Percentiles rank a stretch among this genome's conserved stretches.
These are phyloP conservation scores for Hoplostethus atlanticus DNA, from an alignment of 2,797 vertebrate genomes.

Conservation along the genomic window DNA sequence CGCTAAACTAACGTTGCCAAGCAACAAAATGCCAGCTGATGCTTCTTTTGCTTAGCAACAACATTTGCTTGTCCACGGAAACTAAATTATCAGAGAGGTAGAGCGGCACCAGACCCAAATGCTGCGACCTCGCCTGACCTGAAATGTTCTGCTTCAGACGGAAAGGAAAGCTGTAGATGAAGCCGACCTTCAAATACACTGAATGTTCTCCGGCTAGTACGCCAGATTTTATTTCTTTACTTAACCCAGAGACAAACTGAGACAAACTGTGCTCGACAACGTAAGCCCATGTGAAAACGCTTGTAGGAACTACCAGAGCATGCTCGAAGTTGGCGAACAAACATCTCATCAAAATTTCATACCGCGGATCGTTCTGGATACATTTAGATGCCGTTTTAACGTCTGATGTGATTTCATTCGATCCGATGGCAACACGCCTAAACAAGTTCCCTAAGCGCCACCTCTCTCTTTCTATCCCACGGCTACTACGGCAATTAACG, in stretches of 20 bases:
- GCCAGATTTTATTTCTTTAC: not conserved
- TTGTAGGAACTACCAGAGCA: not conserved
- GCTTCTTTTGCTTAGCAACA: slow-evolving; percentile 51
- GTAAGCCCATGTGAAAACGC: not conserved
- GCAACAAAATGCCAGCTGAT: slow-evolving; percentile 62
- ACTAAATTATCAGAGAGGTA: slow-evolving; percentile 22
- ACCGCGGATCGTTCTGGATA: not conserved
- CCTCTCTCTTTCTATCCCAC: not conserved
- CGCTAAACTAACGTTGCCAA: slow-evolving; percentile 37
- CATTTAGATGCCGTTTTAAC: not conserved
- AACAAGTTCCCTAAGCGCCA: slow-evolving; percentile 2
- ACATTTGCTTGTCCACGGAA: slow-evolving; percentile 9
- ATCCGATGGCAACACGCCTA: slow-evolving; percentile 5
- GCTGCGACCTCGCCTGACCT: not conserved
- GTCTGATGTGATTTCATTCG: not conserved
- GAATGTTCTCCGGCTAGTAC: not conserved
- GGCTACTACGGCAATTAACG: slow-evolving; percentile 7
- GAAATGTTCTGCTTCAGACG: too few species aligned
- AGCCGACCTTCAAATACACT: not conserved
- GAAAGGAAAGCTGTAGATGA: too few species aligned
- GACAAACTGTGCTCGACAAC: not conserved
- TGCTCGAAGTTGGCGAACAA: slow-evolving; percentile 3
- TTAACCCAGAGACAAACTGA: not conserved
- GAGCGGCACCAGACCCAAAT: not conserved
- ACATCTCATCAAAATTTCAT: slow-evolving; percentile 18